These are phyloP conservation scores for Nomada fucata DNA, from an alignment of 2,888 invertebrate genomes.

Conservation along the genomic window DNA sequence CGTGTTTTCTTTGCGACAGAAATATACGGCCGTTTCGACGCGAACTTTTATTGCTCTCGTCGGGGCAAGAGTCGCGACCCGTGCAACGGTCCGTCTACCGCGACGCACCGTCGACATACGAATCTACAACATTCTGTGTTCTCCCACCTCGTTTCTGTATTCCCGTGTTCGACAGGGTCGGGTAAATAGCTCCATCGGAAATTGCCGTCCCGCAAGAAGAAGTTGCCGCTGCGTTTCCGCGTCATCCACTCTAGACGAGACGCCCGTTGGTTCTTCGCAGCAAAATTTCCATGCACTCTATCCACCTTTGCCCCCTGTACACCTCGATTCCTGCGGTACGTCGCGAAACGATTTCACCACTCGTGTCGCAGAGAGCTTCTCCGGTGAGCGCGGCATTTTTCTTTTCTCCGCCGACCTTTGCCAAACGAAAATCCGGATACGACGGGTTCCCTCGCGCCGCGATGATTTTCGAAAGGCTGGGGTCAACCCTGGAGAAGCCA, in stretches of 20 bases:
- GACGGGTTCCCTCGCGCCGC: not conserved
- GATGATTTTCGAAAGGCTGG: not conserved
- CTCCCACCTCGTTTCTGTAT: not conserved
- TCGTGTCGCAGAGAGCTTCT: conserved; percentile 1
- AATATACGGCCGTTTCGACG: not conserved
- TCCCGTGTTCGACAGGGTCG: not conserved
- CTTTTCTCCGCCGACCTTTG: not conserved
- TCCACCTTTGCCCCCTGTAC: not conserved
- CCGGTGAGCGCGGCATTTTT: conserved; percentile 2
- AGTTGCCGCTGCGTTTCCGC: not conserved
- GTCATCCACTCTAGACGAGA: not conserved
- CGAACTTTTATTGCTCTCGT: conserved; percentile 20
- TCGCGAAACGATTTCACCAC: conserved; percentile 19
- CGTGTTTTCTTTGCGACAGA: conserved; percentile 1
- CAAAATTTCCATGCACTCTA: conserved; percentile 3
- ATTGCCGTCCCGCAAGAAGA: too few relatives aligned
- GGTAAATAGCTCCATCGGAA: not conserved
- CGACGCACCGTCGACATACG: not conserved
- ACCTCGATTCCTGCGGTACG: not conserved
- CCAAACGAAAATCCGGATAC: conserved; percentile 4
- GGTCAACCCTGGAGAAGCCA: conserved; percentile 3
- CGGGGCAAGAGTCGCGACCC: conserved; percentile 12
- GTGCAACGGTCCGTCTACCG: not conserved
- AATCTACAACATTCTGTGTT: not conserved
- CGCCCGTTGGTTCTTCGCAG: too few relatives aligned